phyloP scores from a whole-genome alignment of 2,888 invertebrate species.

The Orgyia antiqua region DNA sequence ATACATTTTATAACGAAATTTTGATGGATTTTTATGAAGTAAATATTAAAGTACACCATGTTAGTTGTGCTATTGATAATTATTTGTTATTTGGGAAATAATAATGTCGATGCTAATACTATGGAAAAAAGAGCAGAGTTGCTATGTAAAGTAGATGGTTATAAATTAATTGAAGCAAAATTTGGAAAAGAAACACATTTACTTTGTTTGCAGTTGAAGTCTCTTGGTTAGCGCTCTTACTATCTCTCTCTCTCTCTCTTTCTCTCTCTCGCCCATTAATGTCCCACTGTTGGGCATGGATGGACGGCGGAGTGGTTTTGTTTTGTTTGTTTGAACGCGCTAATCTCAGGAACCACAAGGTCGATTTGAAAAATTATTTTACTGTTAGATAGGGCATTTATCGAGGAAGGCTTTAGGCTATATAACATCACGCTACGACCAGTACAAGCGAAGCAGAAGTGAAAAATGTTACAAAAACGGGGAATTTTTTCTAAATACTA shows the following conservation, averaged over 20 bases:
- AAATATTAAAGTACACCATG: constrained; percentile 24
- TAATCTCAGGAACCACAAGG: too few relatives aligned
- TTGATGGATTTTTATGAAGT: constrained; percentile 6
- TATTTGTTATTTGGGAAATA: constrained; percentile 9
- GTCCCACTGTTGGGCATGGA: background rate
- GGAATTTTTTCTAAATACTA: too few relatives aligned
- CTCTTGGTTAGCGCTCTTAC: constrained; percentile 35
- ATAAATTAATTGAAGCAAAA: constrained; percentile 40
- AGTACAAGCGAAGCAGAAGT: too few relatives aligned
- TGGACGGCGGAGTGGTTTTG: too few relatives aligned
- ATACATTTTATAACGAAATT: too few relatives aligned
- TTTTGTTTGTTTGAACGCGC: too few relatives aligned
- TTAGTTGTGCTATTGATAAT: constrained; percentile 8
- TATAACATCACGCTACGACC: too few relatives aligned
- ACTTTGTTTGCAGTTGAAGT: constrained; percentile 45
- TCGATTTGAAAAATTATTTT: too few relatives aligned
- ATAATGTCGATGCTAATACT: constrained; percentile 7
- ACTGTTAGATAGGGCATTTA: too few relatives aligned
- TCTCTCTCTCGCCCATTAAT: background rate
- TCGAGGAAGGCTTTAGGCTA: too few relatives aligned
- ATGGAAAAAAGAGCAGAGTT: constrained; percentile 9
- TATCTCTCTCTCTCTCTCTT: background rate
- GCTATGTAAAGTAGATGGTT: constrained; percentile 38
- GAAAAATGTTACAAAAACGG: too few relatives aligned
- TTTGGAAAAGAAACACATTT: constrained; percentile 50